Conservation (phyloP, 1,140 invertebrate species). For the Nomia melanderi region DNA sequence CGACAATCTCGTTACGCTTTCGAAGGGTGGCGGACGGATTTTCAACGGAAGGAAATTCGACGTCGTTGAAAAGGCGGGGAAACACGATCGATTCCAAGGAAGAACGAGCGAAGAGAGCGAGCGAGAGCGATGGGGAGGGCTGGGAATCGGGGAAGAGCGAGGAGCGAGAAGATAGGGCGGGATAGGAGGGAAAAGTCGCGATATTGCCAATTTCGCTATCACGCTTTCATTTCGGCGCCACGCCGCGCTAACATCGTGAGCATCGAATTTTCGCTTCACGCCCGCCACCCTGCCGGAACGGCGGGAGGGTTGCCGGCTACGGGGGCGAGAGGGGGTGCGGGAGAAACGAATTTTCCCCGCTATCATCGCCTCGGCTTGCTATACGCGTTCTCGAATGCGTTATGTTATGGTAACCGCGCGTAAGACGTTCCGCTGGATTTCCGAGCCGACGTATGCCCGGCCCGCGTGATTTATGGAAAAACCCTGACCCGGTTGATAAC, state of each 20-base stretch:
- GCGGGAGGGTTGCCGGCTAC: too few species aligned
- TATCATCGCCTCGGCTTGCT: constrained; percentile 38
- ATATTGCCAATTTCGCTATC: constrained; percentile 67
- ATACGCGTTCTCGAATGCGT: constrained; percentile 19
- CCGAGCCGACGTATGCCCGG: constrained; percentile 10
- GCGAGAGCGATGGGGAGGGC: too few species aligned
- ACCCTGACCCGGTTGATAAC: constrained; percentile 12
- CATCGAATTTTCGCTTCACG: constrained; percentile 58
- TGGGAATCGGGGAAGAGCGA: not conserved
- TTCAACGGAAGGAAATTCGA: constrained; percentile 32
- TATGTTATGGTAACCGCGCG: constrained; percentile 37
- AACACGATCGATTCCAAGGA: constrained; percentile 46
- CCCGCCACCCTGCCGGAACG: constrained; percentile 1
- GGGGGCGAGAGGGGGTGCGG: too few species aligned
- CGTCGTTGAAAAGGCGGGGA: not conserved
- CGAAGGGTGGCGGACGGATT: constrained; percentile 1
- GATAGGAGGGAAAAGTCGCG: constrained; percentile 48
- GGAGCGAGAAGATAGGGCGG: constrained; percentile 6
- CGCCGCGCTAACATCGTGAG: constrained; percentile 55
- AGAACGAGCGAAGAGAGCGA: constrained; percentile 17
- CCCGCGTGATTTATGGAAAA: constrained; percentile 25
- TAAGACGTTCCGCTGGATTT: constrained; percentile 26
- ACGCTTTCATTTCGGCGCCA: constrained; percentile 56
- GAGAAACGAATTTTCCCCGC: constrained; percentile 54
- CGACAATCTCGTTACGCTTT: constrained; percentile 9